Conservation (phyloP, 2,888 invertebrate genomes). For the Nysson spinosus region DNA sequence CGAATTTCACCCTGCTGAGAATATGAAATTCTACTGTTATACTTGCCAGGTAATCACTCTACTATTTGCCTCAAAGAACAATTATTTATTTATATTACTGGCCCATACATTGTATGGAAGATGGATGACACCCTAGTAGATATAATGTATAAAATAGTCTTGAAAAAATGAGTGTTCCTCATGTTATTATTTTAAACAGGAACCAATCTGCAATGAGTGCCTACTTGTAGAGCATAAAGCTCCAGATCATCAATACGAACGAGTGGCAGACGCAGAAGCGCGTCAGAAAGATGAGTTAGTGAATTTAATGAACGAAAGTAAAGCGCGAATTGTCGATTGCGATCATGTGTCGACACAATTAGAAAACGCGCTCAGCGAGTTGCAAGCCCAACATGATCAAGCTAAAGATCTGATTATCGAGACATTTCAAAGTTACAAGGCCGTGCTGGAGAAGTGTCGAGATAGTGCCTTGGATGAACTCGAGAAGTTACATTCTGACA, state of each 20-base stretch:
- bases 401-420: conserved; percentile 90
- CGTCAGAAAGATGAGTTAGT: conserved; percentile 88
- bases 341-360: conserved; percentile 86
- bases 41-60: conserved; percentile 82
- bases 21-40: conserved; percentile 92
- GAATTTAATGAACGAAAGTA: conserved; percentile 86
- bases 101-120: conserved; percentile 30
- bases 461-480: conserved; percentile 87
- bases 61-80: background rate
- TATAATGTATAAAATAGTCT: background rate
- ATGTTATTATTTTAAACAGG: conserved; percentile 77
- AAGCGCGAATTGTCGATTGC: conserved; percentile 86
- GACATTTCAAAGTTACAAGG: conserved; percentile 88
- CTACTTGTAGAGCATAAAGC: conserved; percentile 89
- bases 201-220: conserved; percentile 93
- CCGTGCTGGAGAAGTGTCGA: conserved; percentile 88
- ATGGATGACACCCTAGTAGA: too few relatives aligned
- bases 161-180: conserved; percentile 13
- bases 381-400: conserved; percentile 92
- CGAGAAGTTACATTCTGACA: conserved; percentile 87
- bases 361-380: conserved; percentile 88
- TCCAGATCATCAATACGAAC: conserved; percentile 89
- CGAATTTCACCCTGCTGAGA: conserved; percentile 88
- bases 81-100: conserved; percentile 1
- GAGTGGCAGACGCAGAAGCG: conserved; percentile 88